phyloP scores from a whole-genome alignment of 2,888 invertebrate species.

The Byasa hedistus region DNA sequence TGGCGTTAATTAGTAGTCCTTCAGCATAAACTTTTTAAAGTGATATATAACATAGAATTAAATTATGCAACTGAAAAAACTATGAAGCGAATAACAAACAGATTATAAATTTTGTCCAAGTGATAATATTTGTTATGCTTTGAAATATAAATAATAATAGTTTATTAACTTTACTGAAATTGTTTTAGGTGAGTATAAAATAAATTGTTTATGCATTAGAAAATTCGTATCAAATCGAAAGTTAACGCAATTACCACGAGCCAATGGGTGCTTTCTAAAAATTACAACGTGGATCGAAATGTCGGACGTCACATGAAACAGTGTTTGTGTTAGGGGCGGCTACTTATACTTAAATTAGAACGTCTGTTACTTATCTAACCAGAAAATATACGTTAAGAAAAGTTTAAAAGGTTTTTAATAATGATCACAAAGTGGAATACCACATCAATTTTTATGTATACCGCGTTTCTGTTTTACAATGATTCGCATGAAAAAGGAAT shows the following conservation, averaged over 20 bases:
- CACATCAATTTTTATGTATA: too few species aligned
- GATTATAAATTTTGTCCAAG: not conserved
- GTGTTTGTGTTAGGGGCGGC: constrained; percentile 30
- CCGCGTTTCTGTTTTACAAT: too few species aligned
- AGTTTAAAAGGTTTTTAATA: too few species aligned
- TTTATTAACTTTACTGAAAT: not conserved
- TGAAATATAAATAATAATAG: not conserved
- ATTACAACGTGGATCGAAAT: constrained; percentile 55
- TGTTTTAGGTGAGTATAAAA: not conserved
- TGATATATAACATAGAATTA: not conserved
- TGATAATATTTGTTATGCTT: not conserved
- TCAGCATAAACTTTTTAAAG: constrained; percentile 10
- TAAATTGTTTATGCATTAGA: not conserved
- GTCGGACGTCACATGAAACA: constrained; percentile 42
- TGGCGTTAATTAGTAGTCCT: constrained; percentile 11
- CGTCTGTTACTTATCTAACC: not conserved
- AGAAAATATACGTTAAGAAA: not conserved
- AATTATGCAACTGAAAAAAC: not conserved
- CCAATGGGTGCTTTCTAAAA: constrained; percentile 69
- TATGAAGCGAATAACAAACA: not conserved
- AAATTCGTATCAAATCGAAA: constrained; percentile 71
- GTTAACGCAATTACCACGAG: constrained; percentile 68
- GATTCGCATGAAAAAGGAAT: too few species aligned
- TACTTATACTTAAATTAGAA: constrained; percentile 8
- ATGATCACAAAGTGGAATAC: too few species aligned